phyloP scores from a whole-genome alignment of 2,113 vertebrate species.

The Pao palembangensis region DNA sequence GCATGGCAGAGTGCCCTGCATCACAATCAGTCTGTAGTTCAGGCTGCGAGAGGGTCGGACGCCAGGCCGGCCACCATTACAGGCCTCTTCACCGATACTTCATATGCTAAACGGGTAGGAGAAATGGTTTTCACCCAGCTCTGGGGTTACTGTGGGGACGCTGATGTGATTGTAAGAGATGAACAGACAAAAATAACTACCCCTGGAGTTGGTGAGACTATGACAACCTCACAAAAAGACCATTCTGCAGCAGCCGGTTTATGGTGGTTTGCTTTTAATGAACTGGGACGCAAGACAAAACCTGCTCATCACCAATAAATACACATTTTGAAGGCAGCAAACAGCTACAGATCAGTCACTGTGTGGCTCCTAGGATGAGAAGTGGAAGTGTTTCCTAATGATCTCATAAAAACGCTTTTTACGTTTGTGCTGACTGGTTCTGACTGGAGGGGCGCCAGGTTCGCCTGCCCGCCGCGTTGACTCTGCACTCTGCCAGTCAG shows the following conservation, averaged over 20 bases:
- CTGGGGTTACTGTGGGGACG: background rate
- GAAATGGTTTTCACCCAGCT: conserved; percentile 1
- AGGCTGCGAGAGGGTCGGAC: conserved; percentile 27
- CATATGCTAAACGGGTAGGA: conserved; percentile 37
- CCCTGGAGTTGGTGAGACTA: background rate
- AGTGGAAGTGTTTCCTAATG: conserved; percentile 59
- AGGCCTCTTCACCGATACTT: conserved; percentile 38
- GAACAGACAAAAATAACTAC: background rate
- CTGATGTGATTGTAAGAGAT: conserved; percentile 1
- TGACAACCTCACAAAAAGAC: background rate
- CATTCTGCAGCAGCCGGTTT: background rate
- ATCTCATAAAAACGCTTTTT: conserved; percentile 54
- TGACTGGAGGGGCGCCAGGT: conserved; percentile 9
- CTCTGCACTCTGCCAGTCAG: conserved; percentile 10
- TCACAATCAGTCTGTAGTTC: conserved; percentile 31
- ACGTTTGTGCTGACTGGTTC: conserved; percentile 35
- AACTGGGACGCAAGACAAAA: background rate
- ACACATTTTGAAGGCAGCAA: conserved; percentile 2
- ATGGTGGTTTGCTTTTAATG: conserved; percentile 22
- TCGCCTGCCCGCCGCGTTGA: conserved; percentile 5
- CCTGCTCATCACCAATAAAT: background rate
- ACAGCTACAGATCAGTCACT: background rate
- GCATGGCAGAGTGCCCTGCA: conserved; percentile 8
- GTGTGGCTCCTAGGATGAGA: conserved; percentile 18
- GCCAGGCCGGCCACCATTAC: conserved; percentile 28